Conservation (phyloP, 2,797 vertebrate species). For the Leptoclinus maculatus region DNA sequence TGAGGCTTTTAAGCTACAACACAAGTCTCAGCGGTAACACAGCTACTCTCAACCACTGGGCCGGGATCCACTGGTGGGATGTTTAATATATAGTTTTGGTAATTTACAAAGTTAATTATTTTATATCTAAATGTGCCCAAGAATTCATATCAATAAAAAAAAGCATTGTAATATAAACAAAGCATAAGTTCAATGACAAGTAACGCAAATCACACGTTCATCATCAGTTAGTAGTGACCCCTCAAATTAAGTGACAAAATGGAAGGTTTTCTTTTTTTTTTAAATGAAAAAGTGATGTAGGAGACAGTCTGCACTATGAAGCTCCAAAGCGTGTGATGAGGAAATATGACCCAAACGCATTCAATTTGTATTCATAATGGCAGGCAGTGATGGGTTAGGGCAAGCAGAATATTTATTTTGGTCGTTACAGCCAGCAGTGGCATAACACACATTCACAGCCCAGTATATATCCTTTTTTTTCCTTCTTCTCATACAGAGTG, state of each 20-base stretch:
- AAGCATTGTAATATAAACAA: not conserved
- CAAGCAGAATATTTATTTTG: not conserved
- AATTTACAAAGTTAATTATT: not conserved
- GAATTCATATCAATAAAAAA: too few species aligned
- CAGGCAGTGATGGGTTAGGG: not conserved
- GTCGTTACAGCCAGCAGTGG: not conserved
- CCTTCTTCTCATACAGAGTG: too few species aligned
- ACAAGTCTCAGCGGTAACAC: conserved; percentile 10
- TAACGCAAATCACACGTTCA: not conserved
- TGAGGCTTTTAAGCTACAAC: not conserved
- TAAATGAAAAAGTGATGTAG: not conserved
- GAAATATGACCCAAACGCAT: not conserved
- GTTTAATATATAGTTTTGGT: not conserved
- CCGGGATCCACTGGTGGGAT: not conserved
- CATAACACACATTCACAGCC: not conserved
- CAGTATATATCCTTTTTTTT: not conserved
- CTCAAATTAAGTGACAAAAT: too few species aligned
- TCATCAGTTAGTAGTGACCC: not conserved
- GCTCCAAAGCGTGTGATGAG: not conserved
- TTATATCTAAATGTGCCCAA: not conserved
- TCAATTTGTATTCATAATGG: too few species aligned
- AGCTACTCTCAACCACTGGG: not conserved
- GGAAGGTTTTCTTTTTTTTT: too few species aligned
- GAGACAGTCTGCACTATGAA: not conserved
- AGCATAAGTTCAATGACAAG: not conserved